phyloP scores from a whole-genome alignment of 1,140 invertebrate species.

The Macrobrachium rosenbergii region DNA sequence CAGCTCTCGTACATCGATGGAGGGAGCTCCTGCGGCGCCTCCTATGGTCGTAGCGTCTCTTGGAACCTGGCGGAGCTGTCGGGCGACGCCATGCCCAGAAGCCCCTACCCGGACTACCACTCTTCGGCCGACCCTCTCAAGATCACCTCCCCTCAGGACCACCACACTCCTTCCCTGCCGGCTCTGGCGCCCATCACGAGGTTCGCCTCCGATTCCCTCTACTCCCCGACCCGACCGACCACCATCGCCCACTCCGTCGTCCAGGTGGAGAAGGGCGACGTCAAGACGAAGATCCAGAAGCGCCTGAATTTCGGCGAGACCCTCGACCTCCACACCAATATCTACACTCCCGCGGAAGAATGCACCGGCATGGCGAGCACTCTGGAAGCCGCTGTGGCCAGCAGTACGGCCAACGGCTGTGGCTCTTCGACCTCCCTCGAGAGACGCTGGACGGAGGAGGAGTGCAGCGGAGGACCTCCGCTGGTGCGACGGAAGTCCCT shows the following conservation, averaged over 20 bases:
- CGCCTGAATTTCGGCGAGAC: slow-evolving; percentile 62
- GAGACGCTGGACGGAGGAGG: slow-evolving; percentile 53
- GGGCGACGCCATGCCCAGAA: slow-evolving; percentile 33
- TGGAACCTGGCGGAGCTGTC: slow-evolving; percentile 58
- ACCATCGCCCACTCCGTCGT: slow-evolving; percentile 49
- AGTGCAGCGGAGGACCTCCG: slow-evolving; percentile 47
- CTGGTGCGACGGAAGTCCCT: slow-evolving; percentile 61
- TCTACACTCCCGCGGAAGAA: slow-evolving; percentile 66
- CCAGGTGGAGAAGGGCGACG: slow-evolving; percentile 55
- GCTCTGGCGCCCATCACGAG: slow-evolving; percentile 48
- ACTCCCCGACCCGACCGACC: slow-evolving; percentile 33
- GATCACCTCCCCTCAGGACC: slow-evolving; percentile 10
- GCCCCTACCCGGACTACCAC: slow-evolving; percentile 37
- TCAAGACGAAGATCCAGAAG: slow-evolving; percentile 64
- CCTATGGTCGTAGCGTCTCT: slow-evolving; percentile 53
- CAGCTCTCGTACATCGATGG: slow-evolving; percentile 69
- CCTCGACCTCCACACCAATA: slow-evolving; percentile 57
- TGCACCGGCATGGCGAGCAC: slow-evolving; percentile 66
- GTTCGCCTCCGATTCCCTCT: slow-evolving; percentile 44
- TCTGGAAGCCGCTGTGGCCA: slow-evolving; percentile 54
- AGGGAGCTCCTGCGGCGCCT: slow-evolving; percentile 48
- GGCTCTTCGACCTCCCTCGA: slow-evolving; percentile 55
- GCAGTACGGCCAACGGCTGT: slow-evolving; percentile 31
- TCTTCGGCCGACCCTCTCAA: slow-evolving; percentile 47
- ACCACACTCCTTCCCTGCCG: slow-evolving; percentile 15